Conservation (phyloP, 2,797 vertebrate genomes). For the Enteromius fasciolatus region DNA sequence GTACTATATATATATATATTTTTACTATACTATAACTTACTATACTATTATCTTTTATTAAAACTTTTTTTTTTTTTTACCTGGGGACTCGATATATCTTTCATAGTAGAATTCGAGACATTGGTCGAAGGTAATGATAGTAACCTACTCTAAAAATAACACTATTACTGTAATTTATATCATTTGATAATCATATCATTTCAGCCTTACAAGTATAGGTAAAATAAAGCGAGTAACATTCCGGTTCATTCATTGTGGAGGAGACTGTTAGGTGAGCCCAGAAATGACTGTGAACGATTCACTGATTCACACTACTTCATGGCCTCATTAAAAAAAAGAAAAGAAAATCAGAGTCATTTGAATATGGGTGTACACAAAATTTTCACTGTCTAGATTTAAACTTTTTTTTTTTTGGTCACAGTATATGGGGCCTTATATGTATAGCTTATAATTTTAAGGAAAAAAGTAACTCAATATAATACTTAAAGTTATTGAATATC, state of each 20-base stretch:
- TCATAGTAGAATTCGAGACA: neutral
- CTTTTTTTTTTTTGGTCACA: neutral
- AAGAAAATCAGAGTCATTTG: neutral
- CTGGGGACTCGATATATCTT: neutral
- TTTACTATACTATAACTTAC: no score
- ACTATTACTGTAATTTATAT: neutral
- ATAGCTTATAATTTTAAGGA: neutral
- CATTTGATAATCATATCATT: neutral
- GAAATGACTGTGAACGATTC: neutral
- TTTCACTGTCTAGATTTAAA: neutral
- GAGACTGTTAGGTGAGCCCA: neutral
- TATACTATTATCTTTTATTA: no score
- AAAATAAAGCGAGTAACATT: neutral
- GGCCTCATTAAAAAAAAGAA: neutral
- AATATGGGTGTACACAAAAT: neutral
- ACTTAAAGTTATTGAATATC: neutral
- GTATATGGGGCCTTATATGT: no score
- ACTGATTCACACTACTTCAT: neutral
- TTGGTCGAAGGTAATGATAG: neutral
- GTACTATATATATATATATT: no score
- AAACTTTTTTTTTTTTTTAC: no score
- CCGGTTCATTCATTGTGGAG: neutral
- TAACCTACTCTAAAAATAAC: no score
- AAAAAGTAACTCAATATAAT: neutral
- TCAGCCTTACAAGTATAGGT: neutral